Evolutionary conservation across 2,113 vertebrate species (phyloP).

Genomic region (Grammomys dolichurus): DNA sequence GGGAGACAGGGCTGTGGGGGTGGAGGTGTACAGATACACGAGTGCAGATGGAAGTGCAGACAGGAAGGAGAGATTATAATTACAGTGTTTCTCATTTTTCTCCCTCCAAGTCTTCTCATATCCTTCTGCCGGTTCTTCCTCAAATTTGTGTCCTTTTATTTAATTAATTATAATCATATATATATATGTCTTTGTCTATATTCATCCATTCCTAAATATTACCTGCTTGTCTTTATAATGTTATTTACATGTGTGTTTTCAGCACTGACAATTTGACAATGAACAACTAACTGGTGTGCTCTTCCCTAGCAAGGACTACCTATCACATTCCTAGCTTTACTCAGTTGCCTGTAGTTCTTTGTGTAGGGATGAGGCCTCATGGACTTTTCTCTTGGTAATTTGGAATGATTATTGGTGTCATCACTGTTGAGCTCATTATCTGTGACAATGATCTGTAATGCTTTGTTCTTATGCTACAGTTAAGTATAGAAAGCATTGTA

Average conservation of each 20-base stretch:
- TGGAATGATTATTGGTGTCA: too few species aligned
- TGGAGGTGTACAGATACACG: too few species aligned
- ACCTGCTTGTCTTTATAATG: background rate
- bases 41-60: too few species aligned
- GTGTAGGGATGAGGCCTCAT: too few species aligned
- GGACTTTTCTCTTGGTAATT: background rate
- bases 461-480: background rate
- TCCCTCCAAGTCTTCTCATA: background rate
- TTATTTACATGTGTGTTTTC: background rate
- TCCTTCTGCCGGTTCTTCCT: background rate
- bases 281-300: background rate
- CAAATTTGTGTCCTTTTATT: background rate
- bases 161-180: too few species aligned
- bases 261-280: background rate
- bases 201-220: too few species aligned
- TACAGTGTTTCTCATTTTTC: background rate
- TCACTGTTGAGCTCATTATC: background rate
- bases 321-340: background rate
- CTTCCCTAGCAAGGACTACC: background rate
- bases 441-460: background rate
- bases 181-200: background rate
- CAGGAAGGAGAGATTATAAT: background rate
- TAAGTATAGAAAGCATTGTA: background rate
- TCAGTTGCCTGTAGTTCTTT: background rate
- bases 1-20: too few species aligned